phyloP scores from a whole-genome alignment of 2,797 vertebrate species.

The Catharus ustulatus region DNA sequence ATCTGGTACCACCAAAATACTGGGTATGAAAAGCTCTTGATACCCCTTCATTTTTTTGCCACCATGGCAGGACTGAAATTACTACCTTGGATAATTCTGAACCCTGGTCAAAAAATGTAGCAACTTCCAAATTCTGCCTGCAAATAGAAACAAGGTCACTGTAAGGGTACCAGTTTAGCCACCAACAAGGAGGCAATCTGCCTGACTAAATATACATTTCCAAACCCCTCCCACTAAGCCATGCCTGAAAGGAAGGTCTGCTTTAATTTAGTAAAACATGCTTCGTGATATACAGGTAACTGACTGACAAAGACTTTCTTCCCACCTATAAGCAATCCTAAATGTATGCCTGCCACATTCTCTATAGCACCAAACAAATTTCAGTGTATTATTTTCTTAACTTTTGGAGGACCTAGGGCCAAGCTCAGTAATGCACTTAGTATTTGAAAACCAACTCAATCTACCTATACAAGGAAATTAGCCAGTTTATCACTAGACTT shows the following conservation, averaged over 20 bases:
- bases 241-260: background rate
- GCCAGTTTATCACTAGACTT: constrained; percentile 10
- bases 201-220: background rate
- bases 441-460: constrained; percentile 43
- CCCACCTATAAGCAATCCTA: background rate
- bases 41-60: background rate
- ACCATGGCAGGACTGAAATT: background rate
- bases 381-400: background rate
- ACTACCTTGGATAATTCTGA: background rate
- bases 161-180: background rate
- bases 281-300: background rate
- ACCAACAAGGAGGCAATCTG: background rate
- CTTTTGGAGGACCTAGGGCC: background rate
- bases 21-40: background rate
- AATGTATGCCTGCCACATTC: background rate
- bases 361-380: background rate
- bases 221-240: background rate
- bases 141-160: background rate
- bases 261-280: background rate
- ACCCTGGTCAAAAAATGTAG: background rate
- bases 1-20: background rate
- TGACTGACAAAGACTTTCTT: background rate
- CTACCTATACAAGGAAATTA: constrained; percentile 11
- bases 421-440: constrained; percentile 16
- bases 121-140: background rate